These are phyloP conservation scores for Drosophila paulistorum DNA, from an alignment of 1,140 invertebrate genomes.

Conservation along the genomic window DNA sequence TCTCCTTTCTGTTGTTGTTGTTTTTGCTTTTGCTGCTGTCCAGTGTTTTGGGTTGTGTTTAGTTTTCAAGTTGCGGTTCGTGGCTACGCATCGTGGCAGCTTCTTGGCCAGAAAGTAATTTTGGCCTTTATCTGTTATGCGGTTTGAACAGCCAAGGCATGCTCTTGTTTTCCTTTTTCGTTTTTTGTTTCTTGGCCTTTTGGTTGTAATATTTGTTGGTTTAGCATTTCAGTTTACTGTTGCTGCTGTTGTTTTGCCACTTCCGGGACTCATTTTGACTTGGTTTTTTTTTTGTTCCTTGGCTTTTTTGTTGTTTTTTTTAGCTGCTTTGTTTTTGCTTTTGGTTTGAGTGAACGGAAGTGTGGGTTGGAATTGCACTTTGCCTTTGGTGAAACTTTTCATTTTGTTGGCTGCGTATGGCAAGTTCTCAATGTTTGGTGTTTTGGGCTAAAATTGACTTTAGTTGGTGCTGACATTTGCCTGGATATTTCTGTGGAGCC, in stretches of 20 bases:
- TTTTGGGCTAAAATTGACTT: constrained; percentile 36
- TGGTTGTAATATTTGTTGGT: constrained; percentile 61
- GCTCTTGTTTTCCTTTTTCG: constrained; percentile 30
- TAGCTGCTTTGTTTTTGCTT: not conserved
- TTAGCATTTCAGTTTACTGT: constrained; percentile 51
- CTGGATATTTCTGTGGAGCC: constrained; percentile 52
- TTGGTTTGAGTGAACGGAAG: not conserved
- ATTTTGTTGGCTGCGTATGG: constrained; percentile 27
- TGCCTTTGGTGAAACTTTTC: constrained; percentile 46
- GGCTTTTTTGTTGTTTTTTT: not conserved
- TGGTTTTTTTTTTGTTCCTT: constrained; percentile 38
- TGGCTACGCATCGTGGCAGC: constrained; percentile 56
- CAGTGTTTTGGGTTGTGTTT: constrained; percentile 56
- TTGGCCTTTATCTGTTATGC: constrained; percentile 78
- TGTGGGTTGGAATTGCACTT: constrained; percentile 40
- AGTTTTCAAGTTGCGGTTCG: constrained; percentile 68
- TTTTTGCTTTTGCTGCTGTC: constrained; percentile 22
- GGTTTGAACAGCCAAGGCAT: constrained; percentile 67
- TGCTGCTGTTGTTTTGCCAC: constrained; percentile 51
- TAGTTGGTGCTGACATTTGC: constrained; percentile 60
- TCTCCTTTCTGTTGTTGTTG: constrained; percentile 18
- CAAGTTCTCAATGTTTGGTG: constrained; percentile 18
- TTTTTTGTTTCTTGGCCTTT: constrained; percentile 19
- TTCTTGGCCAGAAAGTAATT: constrained; percentile 80
- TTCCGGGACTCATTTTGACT: constrained; percentile 72